Base-by-base conservation (phyloP, 2,797 vertebrate species). In the Uromys caudimaculatus region DNA sequence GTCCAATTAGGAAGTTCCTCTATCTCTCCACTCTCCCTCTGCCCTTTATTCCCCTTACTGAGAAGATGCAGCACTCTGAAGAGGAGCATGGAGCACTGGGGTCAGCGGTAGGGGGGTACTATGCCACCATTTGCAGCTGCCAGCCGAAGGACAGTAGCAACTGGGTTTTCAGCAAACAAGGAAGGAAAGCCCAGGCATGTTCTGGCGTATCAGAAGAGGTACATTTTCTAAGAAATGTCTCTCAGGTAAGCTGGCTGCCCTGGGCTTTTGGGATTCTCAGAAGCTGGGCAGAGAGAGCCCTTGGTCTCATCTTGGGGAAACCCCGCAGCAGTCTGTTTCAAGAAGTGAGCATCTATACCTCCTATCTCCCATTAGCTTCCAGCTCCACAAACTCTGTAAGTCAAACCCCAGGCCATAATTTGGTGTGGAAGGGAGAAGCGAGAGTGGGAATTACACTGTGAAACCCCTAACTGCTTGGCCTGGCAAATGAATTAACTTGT, bases 401-500 rank as follows among this genome's bases (percentile, higher is more conserved):
- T 81, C 79, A 94, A 96, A 52, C 92, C 91, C 92, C 83, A 91
- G 92, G 96, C 92, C 71, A 14, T 94, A 83, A 73, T 96, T 0
- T 3, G 47, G 67, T 35, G 38, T 52, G 83, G 96, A 96, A 96
- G 82, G 83, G 81, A 93, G 86, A 95, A 73, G 79, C 47, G 24
- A 97, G 96, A 90, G 96, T 91, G 96, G 71, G 78, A 69, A 96
- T 95, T 54, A 93, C 96, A 41, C 41, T 10, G 92, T 23, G 54
- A 97, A 96, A 67, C 96, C 93, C 89, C 91, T 93, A 97, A 94
- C 87, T 35, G 23, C 93, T 86, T 94, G 97, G 96, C 95, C 60
- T 21, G 62, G 97, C 96, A 93, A 97, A 97, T 64, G 97, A 98
- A 97, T 89, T 94, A 97, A 97, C 97, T 98, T 97, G 91, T 96